Evolutionary conservation across 2,888 invertebrate genomes (phyloP).

Genomic region (Junonia oenone): DNA sequence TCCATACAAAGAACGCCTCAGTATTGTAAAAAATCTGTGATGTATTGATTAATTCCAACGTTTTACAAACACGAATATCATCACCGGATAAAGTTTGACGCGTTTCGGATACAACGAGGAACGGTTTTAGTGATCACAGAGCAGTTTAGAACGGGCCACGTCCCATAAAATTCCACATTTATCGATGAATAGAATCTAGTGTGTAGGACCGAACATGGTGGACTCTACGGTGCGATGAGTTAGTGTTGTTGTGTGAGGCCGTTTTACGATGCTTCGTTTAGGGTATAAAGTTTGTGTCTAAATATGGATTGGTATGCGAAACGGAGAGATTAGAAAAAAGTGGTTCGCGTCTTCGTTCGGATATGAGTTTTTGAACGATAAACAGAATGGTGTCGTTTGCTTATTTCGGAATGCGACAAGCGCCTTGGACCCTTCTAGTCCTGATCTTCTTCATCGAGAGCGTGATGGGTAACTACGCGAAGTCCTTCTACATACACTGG

Average conservation of each 20-base stretch:
- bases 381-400: slow-evolving; percentile 71
- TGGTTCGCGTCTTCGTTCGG: slow-evolving; percentile 42
- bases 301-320: slow-evolving; percentile 68
- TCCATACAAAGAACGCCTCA: slow-evolving; percentile 75
- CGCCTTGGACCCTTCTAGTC: slow-evolving; percentile 77
- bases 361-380: slow-evolving; percentile 52
- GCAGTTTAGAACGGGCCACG: slow-evolving; percentile 64
- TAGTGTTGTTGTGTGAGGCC: slow-evolving; percentile 62
- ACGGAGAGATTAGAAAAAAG: slow-evolving; percentile 33
- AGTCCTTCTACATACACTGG: slow-evolving; percentile 93
- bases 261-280: slow-evolving; percentile 38
- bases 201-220: slow-evolving; percentile 70
- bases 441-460: slow-evolving; percentile 82
- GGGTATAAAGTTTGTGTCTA: slow-evolving; percentile 41
- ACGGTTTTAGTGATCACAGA: slow-evolving; percentile 45
- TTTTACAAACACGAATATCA: slow-evolving; percentile 54
- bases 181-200: slow-evolving; percentile 77
- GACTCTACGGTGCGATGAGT: slow-evolving; percentile 56
- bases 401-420: slow-evolving; percentile 65
- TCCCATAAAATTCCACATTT: slow-evolving; percentile 76
- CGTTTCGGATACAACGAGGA: slow-evolving; percentile 39
- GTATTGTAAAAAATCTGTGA: slow-evolving; percentile 78
- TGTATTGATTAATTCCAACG: slow-evolving; percentile 78
- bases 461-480: slow-evolving; percentile 87
- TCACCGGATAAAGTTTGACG: slow-evolving; percentile 36